Evolutionary conservation across 2,797 vertebrate genomes (phyloP), one percentile per base, ranked within the genome.

Genomic region (Leptoclinus maculatus): DNA sequence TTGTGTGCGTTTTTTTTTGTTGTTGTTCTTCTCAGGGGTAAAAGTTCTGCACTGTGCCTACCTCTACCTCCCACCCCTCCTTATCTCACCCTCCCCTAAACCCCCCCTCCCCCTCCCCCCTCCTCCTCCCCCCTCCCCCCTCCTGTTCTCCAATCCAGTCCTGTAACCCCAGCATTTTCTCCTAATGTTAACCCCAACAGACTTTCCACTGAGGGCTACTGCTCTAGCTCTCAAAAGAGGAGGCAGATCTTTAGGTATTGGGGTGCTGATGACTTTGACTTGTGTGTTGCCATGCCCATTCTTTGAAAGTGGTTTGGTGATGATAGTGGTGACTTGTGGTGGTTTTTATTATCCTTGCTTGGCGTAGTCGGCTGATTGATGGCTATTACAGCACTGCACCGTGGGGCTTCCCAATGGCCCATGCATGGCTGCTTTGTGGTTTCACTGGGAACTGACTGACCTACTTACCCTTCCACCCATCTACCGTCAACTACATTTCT

Each of bases 241-340:
- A 97, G 97, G 93, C 97, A 98, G 95, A 97, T 97, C 92, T 98
- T 97, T 98, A 97, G 97, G 97, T 97, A 96, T 95, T 94, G 95
- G 92, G 94, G 92, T 92, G 76, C 90, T 92, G 84, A 85, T 93
- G 89, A 89, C 83, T 83, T 80, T 91, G 90, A 89, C 85, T 83
- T 93, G 80, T 92, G 91, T 95, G 93, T 95, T 95, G 92, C 92
- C 91, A 95, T 95, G 92, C 92, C 92, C 92, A 91, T 95, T 83
- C 66, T 92, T 90, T 91, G 82, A 92, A 86, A 92, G 91, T 93
- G 90, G 89, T 93, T 90, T 93, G 91, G 87, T 93, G 88, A 92
- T 96, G 94, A 93, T 92, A 88, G 90, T 92, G 85, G 88, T 95
- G 92, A 92, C 89, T 87, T 94, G 92, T 94, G 89, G 82, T 93